These are phyloP conservation scores for human (Homo sapiens) DNA, from an alignment of 2,113 vertebrate genomes.

Conservation along the genomic window GRCh38 chr2:234364001-234364500, in stretches of 20 bases:
- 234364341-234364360: too few relatives aligned
- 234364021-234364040: not conserved
- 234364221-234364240: not conserved
- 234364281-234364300: too few relatives aligned
- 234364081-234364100: not conserved
- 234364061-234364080: not conserved
- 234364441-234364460: too few relatives aligned
- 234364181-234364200: not conserved
- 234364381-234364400: too few relatives aligned
- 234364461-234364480: too few relatives aligned
- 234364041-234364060: not conserved
- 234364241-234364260: not conserved
- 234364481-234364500: too few relatives aligned
- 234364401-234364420: too few relatives aligned
- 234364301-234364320: too few relatives aligned
- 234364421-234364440: too few relatives aligned
- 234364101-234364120: not conserved
- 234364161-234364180: too few relatives aligned
- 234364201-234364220: not conserved
- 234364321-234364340: too few relatives aligned
- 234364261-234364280: fast-evolving
- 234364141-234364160: fast-evolving
- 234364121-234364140: fast-evolving
- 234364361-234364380: too few relatives aligned
- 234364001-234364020: not conserved